A percentile compares a stretch with the other conserved stretches of the same genome.
These are phyloP conservation scores for Scrobipalpa costella DNA, from an alignment of 2,888 invertebrate genomes.

Conservation along the genomic window DNA sequence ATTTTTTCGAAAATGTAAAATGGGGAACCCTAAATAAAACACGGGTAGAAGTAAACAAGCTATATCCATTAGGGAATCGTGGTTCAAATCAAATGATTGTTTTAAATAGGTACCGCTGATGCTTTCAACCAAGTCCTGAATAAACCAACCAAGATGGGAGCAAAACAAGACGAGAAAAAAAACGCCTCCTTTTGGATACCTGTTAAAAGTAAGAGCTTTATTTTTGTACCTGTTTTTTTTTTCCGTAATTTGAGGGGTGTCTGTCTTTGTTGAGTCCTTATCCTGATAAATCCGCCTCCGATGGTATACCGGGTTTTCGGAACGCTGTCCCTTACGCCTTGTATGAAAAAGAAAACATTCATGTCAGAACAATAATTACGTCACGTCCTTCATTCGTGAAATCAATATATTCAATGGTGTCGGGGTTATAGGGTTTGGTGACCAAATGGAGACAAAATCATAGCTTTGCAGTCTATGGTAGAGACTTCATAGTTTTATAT, in stretches of 20 bases:
- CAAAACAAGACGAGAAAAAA: constrained; percentile 39
- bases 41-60: constrained; percentile 38
- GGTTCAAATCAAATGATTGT: constrained; percentile 30
- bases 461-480: too few species aligned
- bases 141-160: constrained; percentile 42
- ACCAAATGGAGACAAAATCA: too few species aligned
- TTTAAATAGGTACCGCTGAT: constrained; percentile 20
- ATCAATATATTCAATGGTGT: too few species aligned
- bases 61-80: constrained; percentile 39
- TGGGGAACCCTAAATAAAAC: constrained; percentile 40
- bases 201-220: constrained; percentile 54
- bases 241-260: not conserved
- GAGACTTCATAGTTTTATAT: too few species aligned
- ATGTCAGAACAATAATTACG: too few species aligned
- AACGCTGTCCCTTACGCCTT: too few species aligned
- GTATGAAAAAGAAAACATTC: too few species aligned
- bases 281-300: not conserved
- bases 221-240: not conserved
- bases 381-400: too few species aligned
- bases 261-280: not conserved
- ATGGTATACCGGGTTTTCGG: too few species aligned
- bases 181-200: constrained; percentile 54
- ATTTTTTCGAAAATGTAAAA: constrained; percentile 5
- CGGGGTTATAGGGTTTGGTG: too few species aligned
- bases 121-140: constrained; percentile 15